Evolutionary conservation across 1,140 invertebrate genomes (phyloP), one percentile per base, ranked within the genome.

Genomic region (Drosophila hydei): DNA sequence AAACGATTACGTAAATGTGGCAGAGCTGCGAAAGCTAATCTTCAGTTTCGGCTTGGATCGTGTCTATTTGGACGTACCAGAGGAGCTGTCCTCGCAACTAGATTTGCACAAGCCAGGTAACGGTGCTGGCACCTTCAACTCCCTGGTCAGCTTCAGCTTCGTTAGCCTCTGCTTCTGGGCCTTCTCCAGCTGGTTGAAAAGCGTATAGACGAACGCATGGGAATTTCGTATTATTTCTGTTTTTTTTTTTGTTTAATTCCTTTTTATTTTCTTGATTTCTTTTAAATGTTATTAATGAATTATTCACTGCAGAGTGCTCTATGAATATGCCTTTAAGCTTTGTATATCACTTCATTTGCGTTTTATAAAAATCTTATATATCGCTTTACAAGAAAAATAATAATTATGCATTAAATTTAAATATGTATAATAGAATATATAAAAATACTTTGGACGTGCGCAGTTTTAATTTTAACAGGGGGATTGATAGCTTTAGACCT

Each of bases 21-120:
- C 92, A 0, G 91, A 93, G 27, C 92, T 96, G 11, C 93, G 93
- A 0, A 84, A 93, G 2, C 81, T 96, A 14, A 94, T 96, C 52
- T 92, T 92, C 23, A 90, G 92, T 0, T 91, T 95, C 27, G 95
- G 95, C 0, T 50, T 94, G n/a, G 91, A 94, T 30, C 93, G 93
- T 54, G 93, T 95, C 1, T 96, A 94, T 91, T 76, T 96, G n/a
- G 95, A 96, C 80, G 94, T 96, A 1, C 95, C 95, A 0, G 80
- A 92, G 1, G 92, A 93, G 1, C 67, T 96, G 12, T 90, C 91
- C 3, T 79, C 90, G 0, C 90, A 93, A 54, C 89, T 96, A 19
- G 72, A 93, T 72, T 91, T 94, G 68, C 79, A 78, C 2, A 90
- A 85, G 36, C 12, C 43, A 0, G 76, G 51, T n/a, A 75, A 55